phyloP scores from a whole-genome alignment of 2,113 vertebrate species.

The Sialia sialis region DNA sequence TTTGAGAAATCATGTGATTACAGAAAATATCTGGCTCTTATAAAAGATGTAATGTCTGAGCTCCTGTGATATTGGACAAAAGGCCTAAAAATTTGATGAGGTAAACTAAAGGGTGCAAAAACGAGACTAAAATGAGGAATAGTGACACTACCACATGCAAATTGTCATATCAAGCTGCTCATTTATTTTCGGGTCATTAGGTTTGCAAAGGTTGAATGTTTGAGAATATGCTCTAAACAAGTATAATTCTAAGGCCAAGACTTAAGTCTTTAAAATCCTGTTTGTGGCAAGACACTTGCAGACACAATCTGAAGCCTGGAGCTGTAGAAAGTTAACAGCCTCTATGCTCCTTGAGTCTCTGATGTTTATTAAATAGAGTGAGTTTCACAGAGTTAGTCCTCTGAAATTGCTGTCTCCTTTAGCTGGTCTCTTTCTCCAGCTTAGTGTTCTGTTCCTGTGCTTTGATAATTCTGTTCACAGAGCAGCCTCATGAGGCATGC shows the following conservation, averaged over 20 bases:
- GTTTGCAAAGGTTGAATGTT: neutral
- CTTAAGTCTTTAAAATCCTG: neutral
- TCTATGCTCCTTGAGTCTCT: neutral
- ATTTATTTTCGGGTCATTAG: neutral
- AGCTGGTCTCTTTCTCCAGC: neutral
- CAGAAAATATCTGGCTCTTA: neutral
- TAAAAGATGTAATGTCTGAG: neutral
- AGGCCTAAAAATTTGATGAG: neutral
- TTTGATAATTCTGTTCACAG: conserved; percentile 3
- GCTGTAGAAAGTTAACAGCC: neutral
- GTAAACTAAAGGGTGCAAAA: neutral
- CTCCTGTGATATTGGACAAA: neutral
- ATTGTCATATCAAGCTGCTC: neutral
- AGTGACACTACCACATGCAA: neutral
- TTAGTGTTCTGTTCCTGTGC: neutral
- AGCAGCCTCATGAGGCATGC: neutral
- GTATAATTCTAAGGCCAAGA: neutral
- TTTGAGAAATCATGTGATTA: neutral
- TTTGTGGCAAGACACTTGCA: neutral
- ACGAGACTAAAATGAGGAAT: neutral
- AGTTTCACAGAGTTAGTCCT: neutral
- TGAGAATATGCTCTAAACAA: neutral
- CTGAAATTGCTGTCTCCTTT: neutral
- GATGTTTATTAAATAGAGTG: neutral
- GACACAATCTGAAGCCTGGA: neutral